phyloP scores from a whole-genome alignment of 1,140 invertebrate genomes.

The Manduca sexta region DNA sequence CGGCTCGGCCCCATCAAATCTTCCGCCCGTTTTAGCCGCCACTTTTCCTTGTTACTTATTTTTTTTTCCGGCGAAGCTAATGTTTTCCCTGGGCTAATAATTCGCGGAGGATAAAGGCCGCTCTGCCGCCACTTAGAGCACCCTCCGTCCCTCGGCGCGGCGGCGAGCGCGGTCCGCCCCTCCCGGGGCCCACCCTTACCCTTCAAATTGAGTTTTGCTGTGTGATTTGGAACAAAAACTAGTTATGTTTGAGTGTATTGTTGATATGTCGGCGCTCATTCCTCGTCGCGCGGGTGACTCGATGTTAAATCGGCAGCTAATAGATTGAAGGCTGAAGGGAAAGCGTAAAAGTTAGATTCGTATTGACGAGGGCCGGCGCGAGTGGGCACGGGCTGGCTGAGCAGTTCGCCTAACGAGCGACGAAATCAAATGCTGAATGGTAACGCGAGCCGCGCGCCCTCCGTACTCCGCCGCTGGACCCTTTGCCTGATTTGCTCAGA shows the following conservation, averaged over 20 bases:
- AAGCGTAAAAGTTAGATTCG: no score
- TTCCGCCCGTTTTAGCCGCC: slow-evolving; percentile 19
- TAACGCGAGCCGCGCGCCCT: not conserved
- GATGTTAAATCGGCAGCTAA: no score
- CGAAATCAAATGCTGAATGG: no score
- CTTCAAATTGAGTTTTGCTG: slow-evolving; percentile 46
- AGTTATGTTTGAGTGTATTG: slow-evolving; percentile 23
- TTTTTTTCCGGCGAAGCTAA: slow-evolving; percentile 28
- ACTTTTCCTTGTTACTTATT: slow-evolving; percentile 36
- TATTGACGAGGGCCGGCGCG: no score
- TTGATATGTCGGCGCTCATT: slow-evolving; percentile 9
- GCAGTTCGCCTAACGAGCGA: no score
- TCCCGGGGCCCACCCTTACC: slow-evolving; percentile 31
- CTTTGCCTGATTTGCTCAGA: no score
- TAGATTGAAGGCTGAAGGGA: no score
- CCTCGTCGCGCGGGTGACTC: slow-evolving; percentile 6
- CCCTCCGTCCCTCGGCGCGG: slow-evolving; percentile 6
- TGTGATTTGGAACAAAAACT: slow-evolving; percentile 48
- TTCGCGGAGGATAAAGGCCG: slow-evolving; percentile 29
- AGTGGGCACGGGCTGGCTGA: no score
- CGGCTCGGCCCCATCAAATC: slow-evolving; percentile 15
- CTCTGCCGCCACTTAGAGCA: slow-evolving; percentile 27
- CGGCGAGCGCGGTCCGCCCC: slow-evolving; percentile 16
- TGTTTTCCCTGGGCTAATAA: slow-evolving; percentile 43
- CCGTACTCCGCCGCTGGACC: not conserved